Evolutionary conservation across 2,797 vertebrate genomes (phyloP), one percentile per base, ranked within the genome.

Genomic region (Glossophaga mutica): DNA sequence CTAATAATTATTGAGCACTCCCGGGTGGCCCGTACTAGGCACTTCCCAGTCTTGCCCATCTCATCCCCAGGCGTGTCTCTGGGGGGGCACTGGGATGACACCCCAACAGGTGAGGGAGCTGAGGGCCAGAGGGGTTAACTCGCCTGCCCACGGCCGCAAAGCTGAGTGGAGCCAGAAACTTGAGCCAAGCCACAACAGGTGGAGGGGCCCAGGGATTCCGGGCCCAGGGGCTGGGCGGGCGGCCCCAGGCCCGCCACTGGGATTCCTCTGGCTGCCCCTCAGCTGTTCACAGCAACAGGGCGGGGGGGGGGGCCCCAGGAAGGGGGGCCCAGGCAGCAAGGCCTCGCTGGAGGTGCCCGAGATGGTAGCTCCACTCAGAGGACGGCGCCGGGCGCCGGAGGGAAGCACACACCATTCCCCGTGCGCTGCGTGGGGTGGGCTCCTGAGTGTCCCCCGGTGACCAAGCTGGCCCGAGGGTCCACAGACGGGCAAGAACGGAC

Each of bases 31-130:
- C 1, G 0, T 3, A n/a, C 83, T 52, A 3, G 50, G 26, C 10
- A 3, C 67, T 48, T 42, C 4, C 2, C 29, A 14, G 52, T 42
- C 62, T 1, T 0, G 0, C 34, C 32, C 2, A 0, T 0, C 16
- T 22, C 32, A 26, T 16, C 83, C 78, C 62, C 71, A 2, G 32
- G 34, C 1, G 0, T 15, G n/a, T 68, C 65, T 39, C 6, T 15
- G 42, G 18, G 34, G 48, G 50, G 21, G 9, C 39, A 2, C 6
- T 3, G 32, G 12, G 55, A 50, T 11, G 1, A 48, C 9, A 22
- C 10, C 57, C 46, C 12, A 4, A 29, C 15, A 42, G 26, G 70
- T 16, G n/a, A 78, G 93, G 90, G 90, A 78, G 62, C 62, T 22
- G 87, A 90, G 87, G 62, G 29, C 73, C 62, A 44, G 68, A 22